A percentile compares a stretch with the other conserved stretches of the same genome.
Conservation (phyloP, 2,113 vertebrate genomes). For the Turdus rufiventris region DNA sequence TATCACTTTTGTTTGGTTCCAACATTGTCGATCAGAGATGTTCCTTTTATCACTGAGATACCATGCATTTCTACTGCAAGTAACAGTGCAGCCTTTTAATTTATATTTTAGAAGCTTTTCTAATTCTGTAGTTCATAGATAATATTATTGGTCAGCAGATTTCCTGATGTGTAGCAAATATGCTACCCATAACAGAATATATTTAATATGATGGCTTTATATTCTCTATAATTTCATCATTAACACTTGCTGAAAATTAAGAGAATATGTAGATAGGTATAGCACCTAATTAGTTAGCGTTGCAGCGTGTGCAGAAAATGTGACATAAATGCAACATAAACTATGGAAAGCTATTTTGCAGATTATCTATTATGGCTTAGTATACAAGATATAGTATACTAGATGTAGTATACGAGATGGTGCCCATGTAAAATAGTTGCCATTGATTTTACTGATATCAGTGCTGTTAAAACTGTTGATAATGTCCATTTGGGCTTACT, state of each 20-base stretch:
- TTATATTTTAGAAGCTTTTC: neutral
- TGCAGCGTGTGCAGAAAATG: neutral
- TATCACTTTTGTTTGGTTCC: neutral
- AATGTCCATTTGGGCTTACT: neutral
- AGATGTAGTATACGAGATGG: neutral
- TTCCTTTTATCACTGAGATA: neutral
- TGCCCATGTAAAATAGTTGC: neutral
- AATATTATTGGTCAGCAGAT: neutral
- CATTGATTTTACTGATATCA: neutral
- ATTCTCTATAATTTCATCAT: neutral
- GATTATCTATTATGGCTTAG: neutral
- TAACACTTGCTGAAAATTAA: neutral
- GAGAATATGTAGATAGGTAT: neutral
- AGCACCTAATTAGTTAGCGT: neutral
- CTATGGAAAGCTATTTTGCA: neutral
- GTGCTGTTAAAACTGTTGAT: neutral
- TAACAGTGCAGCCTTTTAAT: neutral
- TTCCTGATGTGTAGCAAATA: neutral
- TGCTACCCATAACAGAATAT: neutral
- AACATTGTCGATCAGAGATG: neutral
- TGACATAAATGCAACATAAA: neutral
- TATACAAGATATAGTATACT: too few species aligned
- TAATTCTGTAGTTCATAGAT: neutral
- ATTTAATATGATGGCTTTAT: neutral
- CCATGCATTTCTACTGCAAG: neutral